Evolutionary conservation across 2,888 invertebrate species (phyloP).

Genomic region (Drosophila picticornis): DNA sequence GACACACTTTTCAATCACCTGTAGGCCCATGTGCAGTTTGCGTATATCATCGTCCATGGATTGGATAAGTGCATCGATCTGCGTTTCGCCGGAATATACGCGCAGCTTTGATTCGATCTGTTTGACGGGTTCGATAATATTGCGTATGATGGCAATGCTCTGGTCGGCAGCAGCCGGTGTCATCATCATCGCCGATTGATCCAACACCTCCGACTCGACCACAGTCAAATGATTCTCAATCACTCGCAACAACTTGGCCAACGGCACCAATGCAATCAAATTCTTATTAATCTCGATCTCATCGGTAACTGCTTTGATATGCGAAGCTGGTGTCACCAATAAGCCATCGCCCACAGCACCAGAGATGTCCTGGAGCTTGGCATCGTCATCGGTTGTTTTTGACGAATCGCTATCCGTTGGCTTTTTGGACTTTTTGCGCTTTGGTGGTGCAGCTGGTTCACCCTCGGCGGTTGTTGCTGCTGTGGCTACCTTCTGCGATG

Average conservation of each 20-base stretch:
- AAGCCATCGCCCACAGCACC: constrained; percentile 87
- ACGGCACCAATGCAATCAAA: constrained; percentile 84
- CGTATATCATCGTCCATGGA: constrained; percentile 88
- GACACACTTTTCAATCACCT: constrained; percentile 89
- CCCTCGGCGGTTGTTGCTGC: constrained; percentile 16
- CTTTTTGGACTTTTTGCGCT: constrained; percentile 81
- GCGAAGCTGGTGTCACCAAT: constrained; percentile 71
- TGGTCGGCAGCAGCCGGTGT: constrained; percentile 89
- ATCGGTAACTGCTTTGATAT: constrained; percentile 85
- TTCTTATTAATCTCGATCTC: constrained; percentile 85
- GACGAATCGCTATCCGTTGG: constrained; percentile 85
- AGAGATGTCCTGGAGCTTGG: constrained; percentile 86
- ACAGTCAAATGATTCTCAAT: constrained; percentile 87
- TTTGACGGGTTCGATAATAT: constrained; percentile 87
- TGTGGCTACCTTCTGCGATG: constrained; percentile 49
- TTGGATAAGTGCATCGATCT: constrained; percentile 85
- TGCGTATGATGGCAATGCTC: constrained; percentile 89
- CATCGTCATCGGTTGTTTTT: constrained; percentile 84
- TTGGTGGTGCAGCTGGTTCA: constrained; percentile 76
- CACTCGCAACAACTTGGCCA: constrained; percentile 85
- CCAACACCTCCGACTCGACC: constrained; percentile 88
- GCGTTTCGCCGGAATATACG: constrained; percentile 85
- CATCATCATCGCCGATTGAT: constrained; percentile 89
- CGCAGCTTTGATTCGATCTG: constrained; percentile 88
- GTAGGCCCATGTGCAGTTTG: constrained; percentile 88